Evolutionary conservation across 2,888 invertebrate species (phyloP).

Genomic region (Drosophila mulleri): DNA sequence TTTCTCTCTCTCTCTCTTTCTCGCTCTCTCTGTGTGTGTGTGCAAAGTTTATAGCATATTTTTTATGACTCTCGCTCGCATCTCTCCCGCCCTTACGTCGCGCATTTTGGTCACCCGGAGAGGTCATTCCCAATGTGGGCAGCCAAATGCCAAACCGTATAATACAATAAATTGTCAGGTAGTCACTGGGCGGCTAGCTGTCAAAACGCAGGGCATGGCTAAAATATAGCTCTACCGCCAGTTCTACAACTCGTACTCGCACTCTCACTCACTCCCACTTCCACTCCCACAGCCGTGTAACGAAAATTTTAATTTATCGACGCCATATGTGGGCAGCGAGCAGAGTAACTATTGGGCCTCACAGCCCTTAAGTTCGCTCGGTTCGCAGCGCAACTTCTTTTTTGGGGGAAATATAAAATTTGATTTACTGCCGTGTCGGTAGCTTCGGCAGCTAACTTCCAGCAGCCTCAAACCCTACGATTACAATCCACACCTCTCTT

Average conservation of each 20-base stretch:
- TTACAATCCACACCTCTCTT: background rate
- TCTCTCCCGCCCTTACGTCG: background rate
- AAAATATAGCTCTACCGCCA: conserved; percentile 51
- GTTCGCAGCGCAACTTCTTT: conserved; percentile 57
- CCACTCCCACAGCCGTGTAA: conserved; percentile 21
- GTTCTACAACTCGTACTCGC: background rate
- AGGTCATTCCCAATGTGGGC: conserved; percentile 64
- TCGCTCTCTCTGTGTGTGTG: background rate
- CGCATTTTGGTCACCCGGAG: conserved; percentile 34
- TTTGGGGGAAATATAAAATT: conserved; percentile 83
- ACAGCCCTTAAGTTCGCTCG: conserved; percentile 55
- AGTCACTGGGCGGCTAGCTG: conserved; percentile 69
- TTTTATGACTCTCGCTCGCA: conserved; percentile 60
- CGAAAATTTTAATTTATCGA: conserved; percentile 85
- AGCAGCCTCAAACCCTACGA: background rate
- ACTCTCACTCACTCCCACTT: conserved; percentile 5
- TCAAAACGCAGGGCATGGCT: conserved; percentile 70
- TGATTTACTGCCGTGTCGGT: conserved; percentile 82
- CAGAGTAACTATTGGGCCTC: conserved; percentile 69
- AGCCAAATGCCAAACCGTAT: conserved; percentile 67
- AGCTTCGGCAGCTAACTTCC: conserved; percentile 47
- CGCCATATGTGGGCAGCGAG: conserved; percentile 81
- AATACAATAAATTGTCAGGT: conserved; percentile 79
- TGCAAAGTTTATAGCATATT: conserved; percentile 71
- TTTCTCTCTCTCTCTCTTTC: background rate